Percentiles rank a stretch among this genome's conserved stretches.
These are phyloP conservation scores for Rana temporaria DNA, from an alignment of 2,113 vertebrate genomes.

Conservation along the genomic window DNA sequence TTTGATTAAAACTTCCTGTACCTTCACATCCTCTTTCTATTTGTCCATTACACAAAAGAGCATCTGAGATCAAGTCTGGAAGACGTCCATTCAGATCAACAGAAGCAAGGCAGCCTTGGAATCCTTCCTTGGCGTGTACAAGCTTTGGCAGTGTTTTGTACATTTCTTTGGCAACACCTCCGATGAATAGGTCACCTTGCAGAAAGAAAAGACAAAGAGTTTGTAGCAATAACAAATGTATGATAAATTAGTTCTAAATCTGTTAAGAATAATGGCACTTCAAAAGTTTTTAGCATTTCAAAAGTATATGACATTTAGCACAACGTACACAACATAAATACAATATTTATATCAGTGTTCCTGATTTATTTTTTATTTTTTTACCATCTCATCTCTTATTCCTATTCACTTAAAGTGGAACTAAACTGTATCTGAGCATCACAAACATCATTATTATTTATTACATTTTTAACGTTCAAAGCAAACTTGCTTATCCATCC, in stretches of 20 bases:
- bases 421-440: no score
- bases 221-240: neutral
- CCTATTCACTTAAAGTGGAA: no score
- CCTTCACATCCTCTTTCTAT: constrained; percentile 98
- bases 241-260: neutral
- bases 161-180: constrained; percentile 93
- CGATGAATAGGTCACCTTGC: constrained; percentile 90
- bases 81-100: constrained; percentile 94
- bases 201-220: neutral
- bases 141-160: constrained; percentile 93
- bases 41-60: constrained; percentile 92
- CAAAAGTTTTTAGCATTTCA: neutral
- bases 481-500: no score
- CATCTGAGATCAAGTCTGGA: constrained; percentile 93
- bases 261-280: neutral
- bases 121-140: constrained; percentile 94
- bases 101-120: constrained; percentile 94
- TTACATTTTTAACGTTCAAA: no score
- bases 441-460: no score
- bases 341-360: neutral
- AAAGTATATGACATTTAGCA: neutral
- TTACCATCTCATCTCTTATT: no score
- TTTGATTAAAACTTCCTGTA: constrained; percentile 63
- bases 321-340: neutral
- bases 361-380: no score